A percentile compares a stretch with the other conserved stretches of the same genome.
These are phyloP conservation scores for Microchrysa polita DNA, from an alignment of 2,888 invertebrate species.

Conservation along the genomic window DNA sequence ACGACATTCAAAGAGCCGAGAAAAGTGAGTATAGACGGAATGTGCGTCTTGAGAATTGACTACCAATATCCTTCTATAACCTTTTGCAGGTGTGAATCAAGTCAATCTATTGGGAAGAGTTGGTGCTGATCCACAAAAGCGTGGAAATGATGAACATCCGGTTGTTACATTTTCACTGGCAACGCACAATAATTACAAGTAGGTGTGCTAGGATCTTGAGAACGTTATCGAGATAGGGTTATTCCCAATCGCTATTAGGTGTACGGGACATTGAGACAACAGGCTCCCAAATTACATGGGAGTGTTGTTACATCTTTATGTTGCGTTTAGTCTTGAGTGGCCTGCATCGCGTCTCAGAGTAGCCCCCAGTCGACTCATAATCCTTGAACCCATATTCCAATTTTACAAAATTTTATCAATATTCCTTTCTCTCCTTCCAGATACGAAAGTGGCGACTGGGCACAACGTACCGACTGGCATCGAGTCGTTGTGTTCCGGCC, in stretches of 20 bases:
- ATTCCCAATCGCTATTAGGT: too few relatives aligned
- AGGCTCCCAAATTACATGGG: too few relatives aligned
- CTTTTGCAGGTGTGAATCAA: slow-evolving; percentile 76
- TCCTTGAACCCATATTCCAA: too few relatives aligned
- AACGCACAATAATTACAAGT: slow-evolving; percentile 85
- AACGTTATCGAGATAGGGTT: too few relatives aligned
- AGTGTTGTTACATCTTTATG: too few relatives aligned
- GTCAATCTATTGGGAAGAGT: slow-evolving; percentile 87
- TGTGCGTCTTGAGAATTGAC: neutral
- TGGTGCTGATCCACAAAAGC: slow-evolving; percentile 87
- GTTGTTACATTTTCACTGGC: slow-evolving; percentile 90
- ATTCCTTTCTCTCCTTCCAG: slow-evolving; percentile 50
- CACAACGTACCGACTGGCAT: slow-evolving; percentile 94
- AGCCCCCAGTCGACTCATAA: too few relatives aligned
- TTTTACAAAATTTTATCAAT: neutral
- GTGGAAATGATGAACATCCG: slow-evolving; percentile 84
- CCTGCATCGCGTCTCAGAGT: too few relatives aligned
- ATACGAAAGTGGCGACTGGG: slow-evolving; percentile 79
- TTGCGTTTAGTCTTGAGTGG: too few relatives aligned
- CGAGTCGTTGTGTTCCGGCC: slow-evolving; percentile 88
- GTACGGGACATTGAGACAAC: too few relatives aligned
- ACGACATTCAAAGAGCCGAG: slow-evolving; percentile 54
- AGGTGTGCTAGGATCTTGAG: slow-evolving; percentile 49
- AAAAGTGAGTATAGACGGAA: slow-evolving; percentile 53
- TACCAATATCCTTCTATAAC: neutral